Percentiles rank a stretch among this genome's conserved stretches.
Conservation (phyloP, 2,797 vertebrate genomes). For the Tapirus indicus region DNA sequence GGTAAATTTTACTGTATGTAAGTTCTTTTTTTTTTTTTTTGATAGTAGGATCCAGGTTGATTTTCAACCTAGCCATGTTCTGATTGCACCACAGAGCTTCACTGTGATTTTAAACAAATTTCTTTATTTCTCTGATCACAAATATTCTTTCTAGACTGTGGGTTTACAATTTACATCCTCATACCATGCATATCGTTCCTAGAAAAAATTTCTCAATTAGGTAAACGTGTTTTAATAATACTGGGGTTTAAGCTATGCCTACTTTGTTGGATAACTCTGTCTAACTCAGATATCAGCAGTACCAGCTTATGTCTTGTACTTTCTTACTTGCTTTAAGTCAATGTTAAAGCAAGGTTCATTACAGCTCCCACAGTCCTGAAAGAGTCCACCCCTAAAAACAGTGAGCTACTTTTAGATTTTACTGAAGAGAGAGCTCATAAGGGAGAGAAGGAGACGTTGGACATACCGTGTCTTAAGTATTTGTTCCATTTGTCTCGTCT, state of each 20-base stretch:
- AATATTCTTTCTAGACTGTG: neutral
- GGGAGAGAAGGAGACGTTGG: neutral
- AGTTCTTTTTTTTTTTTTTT: neutral
- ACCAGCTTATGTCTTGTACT: neutral
- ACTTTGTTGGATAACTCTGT: neutral
- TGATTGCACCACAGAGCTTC: neutral
- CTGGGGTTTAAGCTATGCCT: neutral
- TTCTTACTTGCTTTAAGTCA: neutral
- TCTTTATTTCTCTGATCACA: neutral
- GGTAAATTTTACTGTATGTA: neutral
- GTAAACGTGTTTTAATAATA: neutral
- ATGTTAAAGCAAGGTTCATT: neutral
- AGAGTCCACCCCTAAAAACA: neutral
- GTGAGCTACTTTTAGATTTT: neutral
- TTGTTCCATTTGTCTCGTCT: neutral
- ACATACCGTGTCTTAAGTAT: neutral
- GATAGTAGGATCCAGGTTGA: neutral
- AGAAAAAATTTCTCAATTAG: neutral
- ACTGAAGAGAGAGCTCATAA: neutral
- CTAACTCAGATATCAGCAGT: neutral
- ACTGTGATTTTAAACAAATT: neutral
- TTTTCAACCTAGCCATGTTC: neutral
- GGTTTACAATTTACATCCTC: neutral
- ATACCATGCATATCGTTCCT: neutral
- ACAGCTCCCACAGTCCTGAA: neutral